Conservation (phyloP, 2,888 invertebrate species). For the Sarcophaga subvicina region DNA sequence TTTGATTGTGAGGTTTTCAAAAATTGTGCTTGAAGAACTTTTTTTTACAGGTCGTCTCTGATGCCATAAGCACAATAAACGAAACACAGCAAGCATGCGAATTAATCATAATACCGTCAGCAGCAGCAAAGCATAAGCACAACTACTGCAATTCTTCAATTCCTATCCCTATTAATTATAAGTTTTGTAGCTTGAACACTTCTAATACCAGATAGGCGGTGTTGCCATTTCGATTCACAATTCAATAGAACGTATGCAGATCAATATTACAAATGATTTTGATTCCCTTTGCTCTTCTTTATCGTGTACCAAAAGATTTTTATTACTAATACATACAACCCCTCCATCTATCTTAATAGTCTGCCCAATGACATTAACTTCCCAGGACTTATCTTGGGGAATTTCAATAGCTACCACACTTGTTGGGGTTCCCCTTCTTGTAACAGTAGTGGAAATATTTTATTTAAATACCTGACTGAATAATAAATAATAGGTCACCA, state of each 20-base stretch:
- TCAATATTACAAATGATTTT: background rate
- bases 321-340: too few species aligned
- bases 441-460: too few species aligned
- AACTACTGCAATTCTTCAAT: background rate
- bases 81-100: too few species aligned
- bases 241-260: background rate
- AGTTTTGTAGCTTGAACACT: background rate
- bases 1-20: too few species aligned
- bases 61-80: too few species aligned
- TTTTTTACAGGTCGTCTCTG: too few species aligned
- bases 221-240: background rate
- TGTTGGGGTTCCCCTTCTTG: conserved; percentile 17
- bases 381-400: conserved; percentile 1
- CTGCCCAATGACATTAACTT: background rate
- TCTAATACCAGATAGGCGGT: background rate
- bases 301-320: too few species aligned
- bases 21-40: too few species aligned
- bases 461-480: too few species aligned
- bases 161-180: background rate
- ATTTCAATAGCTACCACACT: conserved; percentile 45
- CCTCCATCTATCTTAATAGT: too few species aligned
- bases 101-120: too few species aligned
- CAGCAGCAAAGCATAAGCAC: background rate
- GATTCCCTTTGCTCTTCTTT: background rate
- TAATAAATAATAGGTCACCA: too few species aligned